Evolutionary conservation across 1,140 invertebrate genomes (phyloP), one percentile per base, ranked within the genome.

Genomic region (Hirudo medicinalis): DNA sequence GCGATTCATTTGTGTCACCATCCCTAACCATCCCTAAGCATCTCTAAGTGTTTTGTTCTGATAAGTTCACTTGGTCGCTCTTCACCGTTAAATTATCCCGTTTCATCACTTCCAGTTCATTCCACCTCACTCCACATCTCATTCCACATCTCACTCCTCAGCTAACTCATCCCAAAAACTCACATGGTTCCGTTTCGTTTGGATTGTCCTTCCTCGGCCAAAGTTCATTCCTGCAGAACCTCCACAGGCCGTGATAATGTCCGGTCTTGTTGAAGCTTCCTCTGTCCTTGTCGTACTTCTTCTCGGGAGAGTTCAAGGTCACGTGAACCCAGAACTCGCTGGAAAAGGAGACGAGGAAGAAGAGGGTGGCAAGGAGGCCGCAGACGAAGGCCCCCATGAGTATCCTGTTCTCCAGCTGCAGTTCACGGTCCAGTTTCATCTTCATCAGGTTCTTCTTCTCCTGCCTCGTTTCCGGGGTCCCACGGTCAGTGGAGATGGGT

Each of bases 181-280:
- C 43, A 49, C 43, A 49, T 15, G 43, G 43, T 9, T 49, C 43
- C 4, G 15, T 49, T 15, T 11, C 9, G 43, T 49, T 49, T 0
- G 43, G 43, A 20, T 63, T 63, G 57, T 32, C 57, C 57, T 63
- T 32, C 11, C 20, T 32, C 22, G 57, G 57, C 69, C 69, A 70
- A 49, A 49, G 2, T 54, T 70, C 69, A 36, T 70, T 25, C 22
- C 69, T 36, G 49, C 69, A 70, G 53, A 70, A 49, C 43, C 69
- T 70, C 69, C 69, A 70, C 40, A 70, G 53, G 2, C 69, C 69
- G 29, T 70, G 69, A 40, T 70, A 70, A 49, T 70, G 69, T 25
- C 69, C 69, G 0, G 49, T 25, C 69, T 70, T 70, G 20, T 53
- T 36, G 53, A 54, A 70, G 36, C 54, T 2, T 0, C 69, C 69